Conservation (phyloP, 1,140 invertebrate species). For the Polypedilum vanderplanki region DNA sequence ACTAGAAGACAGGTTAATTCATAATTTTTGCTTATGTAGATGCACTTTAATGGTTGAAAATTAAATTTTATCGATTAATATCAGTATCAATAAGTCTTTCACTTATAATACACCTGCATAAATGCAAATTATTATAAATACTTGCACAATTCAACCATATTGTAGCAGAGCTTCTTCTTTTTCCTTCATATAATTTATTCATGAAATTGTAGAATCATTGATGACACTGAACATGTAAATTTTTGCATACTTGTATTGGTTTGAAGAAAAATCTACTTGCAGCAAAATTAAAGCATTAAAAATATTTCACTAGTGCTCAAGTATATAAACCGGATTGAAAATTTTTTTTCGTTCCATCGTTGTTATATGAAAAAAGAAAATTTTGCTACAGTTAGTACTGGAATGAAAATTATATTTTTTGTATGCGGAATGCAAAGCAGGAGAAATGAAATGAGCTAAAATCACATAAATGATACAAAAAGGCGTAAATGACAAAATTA, state of each 20-base stretch:
- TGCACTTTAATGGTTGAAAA: too few relatives aligned
- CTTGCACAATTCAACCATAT: neutral
- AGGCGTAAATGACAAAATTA: too few relatives aligned
- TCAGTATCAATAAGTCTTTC: neutral
- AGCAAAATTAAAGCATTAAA: neutral
- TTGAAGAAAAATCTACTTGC: neutral
- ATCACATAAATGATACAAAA: neutral
- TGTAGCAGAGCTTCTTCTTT: neutral
- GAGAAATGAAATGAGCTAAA: neutral
- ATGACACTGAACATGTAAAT: neutral
- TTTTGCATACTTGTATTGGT: too few relatives aligned
- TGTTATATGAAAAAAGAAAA: neutral
- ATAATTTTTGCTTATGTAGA: neutral
- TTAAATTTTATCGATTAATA: too few relatives aligned
- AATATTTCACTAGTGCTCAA: neutral
- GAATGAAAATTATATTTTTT: neutral
- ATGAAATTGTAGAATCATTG: neutral
- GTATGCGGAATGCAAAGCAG: neutral
- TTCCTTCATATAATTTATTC: neutral
- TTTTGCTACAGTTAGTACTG: neutral
- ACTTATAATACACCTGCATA: neutral
- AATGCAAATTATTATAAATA: neutral
- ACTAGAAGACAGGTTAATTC: conserved; percentile 5
- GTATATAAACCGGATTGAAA: neutral
- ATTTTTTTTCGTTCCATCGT: neutral